Evolutionary conservation across 1,140 invertebrate species (phyloP), one percentile per base, ranked within the genome.

Genomic region (Drosophila triauraria): DNA sequence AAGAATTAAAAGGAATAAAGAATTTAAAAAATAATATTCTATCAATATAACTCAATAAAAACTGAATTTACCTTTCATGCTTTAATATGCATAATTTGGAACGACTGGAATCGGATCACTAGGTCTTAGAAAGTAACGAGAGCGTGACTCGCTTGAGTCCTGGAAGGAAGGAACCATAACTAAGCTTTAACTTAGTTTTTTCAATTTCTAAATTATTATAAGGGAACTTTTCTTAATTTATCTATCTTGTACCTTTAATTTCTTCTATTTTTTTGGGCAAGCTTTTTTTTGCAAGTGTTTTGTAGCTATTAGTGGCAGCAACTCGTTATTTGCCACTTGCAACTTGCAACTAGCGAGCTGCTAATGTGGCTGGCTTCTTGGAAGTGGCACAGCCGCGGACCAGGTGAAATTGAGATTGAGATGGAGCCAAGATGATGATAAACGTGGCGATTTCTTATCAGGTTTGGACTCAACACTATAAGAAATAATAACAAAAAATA

Each of bases 321-420:
- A 54, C 51, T 38, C 13, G 51, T 32, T 15, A 38, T 38, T 54
- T 54, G 46, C 54, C 13, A 40, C 68, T 32, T 57, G 56, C 44
- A 74, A 23, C 61, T 59, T 76, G 70, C 71, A 67, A 68, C 61
- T 72, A 25, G 67, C 58, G 30, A 32, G 32, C 65, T 60, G 48
- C 27, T 42, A 32, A 44, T 35, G 44, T n/a, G 27, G 25, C 10
- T 48, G 48, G 58, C 51, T 65, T 77, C 58, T 40, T 53, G 48
- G 44, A 72, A 59, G 50, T 71, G 69, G 69, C 43, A 71, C 69
- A 71, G 38, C 53, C 35, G 38, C 42, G 38, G 27, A 27, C 23
- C 50, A 20, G 56, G 69, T 59, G 69, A 72, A 72, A 72, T 38
- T 51, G 44, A 51, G 53, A 7, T 58, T 7, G 2, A 23, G 23